Evolutionary conservation across 2,888 invertebrate genomes (phyloP).

Genomic region (Vanessa cardui): DNA sequence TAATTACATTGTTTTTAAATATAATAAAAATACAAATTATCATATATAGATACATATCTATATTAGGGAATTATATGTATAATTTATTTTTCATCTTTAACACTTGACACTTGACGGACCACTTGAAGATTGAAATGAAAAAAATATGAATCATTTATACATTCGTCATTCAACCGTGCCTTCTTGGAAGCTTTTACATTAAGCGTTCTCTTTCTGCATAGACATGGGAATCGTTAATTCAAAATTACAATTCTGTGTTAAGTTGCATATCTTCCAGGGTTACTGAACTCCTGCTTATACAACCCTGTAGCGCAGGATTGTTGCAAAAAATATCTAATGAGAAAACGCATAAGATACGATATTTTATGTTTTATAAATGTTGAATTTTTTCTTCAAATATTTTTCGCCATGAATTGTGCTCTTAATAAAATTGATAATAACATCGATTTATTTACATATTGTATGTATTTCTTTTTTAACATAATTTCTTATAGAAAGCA

Average conservation of each 20-base stretch:
- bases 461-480: too few species aligned
- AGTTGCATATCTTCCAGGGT: slow-evolving; percentile 8
- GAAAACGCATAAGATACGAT: background rate
- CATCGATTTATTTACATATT: too few species aligned
- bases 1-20: too few species aligned
- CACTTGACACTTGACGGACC: background rate
- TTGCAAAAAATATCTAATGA: background rate
- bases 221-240: background rate
- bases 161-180: slow-evolving; percentile 13
- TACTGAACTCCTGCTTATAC: slow-evolving; percentile 15
- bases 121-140: background rate
- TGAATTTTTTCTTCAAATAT: too few species aligned
- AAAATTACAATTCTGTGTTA: background rate
- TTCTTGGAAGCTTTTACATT: background rate
- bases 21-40: too few species aligned
- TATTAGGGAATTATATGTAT: background rate
- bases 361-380: background rate
- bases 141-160: slow-evolving; percentile 4
- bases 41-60: too few species aligned
- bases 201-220: background rate
- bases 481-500: too few species aligned
- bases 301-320: slow-evolving; percentile 10
- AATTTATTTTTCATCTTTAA: background rate
- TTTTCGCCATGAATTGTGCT: too few species aligned
- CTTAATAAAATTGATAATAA: too few species aligned